Evolutionary conservation across 2,113 vertebrate genomes (phyloP).

Genomic region (Arothron firmamentum): DNA sequence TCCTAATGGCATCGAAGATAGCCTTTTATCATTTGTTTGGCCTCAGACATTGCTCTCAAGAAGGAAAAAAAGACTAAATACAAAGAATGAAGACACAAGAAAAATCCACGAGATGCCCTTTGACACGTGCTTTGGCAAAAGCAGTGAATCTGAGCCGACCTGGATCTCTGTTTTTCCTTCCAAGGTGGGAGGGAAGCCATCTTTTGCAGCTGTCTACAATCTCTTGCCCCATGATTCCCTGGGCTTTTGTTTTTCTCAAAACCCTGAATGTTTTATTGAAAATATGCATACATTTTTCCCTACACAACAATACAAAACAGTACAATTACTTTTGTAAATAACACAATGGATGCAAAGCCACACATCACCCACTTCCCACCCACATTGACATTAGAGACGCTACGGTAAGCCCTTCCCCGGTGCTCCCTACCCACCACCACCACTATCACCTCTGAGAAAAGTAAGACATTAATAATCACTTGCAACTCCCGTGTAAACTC

Average conservation of each 20-base stretch:
- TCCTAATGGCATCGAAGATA: conserved; percentile 40
- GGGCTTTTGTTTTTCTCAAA: conserved; percentile 56
- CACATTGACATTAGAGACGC: conserved; percentile 69
- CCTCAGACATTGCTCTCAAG: conserved; percentile 31
- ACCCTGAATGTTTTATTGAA: conserved; percentile 84
- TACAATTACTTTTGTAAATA: conserved; percentile 79
- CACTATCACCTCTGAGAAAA: conserved; percentile 50
- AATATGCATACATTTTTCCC: conserved; percentile 81
- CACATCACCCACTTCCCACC: conserved; percentile 40
- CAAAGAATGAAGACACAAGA: conserved; percentile 27
- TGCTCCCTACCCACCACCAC: conserved; percentile 36
- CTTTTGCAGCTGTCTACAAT: conserved; percentile 4
- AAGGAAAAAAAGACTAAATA: conserved; percentile 23
- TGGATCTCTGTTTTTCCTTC: not conserved
- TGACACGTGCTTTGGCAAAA: conserved; percentile 25
- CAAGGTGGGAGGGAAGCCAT: not conserved
- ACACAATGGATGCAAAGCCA: conserved; percentile 60
- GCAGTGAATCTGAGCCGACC: conserved; percentile 9
- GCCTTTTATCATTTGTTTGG: conserved; percentile 17
- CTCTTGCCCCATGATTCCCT: conserved; percentile 41
- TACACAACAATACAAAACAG: conserved; percentile 82
- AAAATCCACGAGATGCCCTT: conserved; percentile 7
- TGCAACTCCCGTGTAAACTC: conserved; percentile 56
- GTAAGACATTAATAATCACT: conserved; percentile 67
- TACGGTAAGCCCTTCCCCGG: conserved; percentile 63